Evolutionary conservation across 2,888 invertebrate genomes (phyloP), one percentile per base, ranked within the genome.

Genomic region (Pycnomerus fuliginosus): DNA sequence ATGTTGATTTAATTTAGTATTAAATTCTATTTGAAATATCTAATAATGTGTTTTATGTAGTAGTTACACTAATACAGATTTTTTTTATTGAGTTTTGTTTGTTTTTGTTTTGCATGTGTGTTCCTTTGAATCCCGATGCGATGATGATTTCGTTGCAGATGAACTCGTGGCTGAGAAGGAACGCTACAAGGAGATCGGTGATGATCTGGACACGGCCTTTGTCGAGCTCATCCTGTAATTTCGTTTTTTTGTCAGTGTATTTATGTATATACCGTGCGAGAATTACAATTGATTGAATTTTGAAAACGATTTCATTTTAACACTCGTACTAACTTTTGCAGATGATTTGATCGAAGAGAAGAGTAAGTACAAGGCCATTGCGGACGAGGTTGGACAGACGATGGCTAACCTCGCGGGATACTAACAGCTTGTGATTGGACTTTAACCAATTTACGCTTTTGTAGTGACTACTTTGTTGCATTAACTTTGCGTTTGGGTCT

Each of bases 111-210:
- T 58, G 16, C 11, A n/a, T 31, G 31, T 16, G 11, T 8, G 4
- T 20, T 5, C 20, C 20, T n/a, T n/a, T n/a, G n/a, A n/a, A n/a
- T n/a, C n/a, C n/a, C n/a, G n/a, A n/a, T 11, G 4, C 7, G 25
- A 5, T 4, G 20, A 28, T 25, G 2, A 28, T 27, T 38, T 67
- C 59, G 66, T 78, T 79, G 61, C 83, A 93, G 93, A 93, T 85
- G 92, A 93, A 75, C 85, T 93, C 74, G 90, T 93, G 70, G 85
- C 89, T 75, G 92, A 92, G 78, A 99, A 98, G 85, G 97, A 98
- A 82, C 94, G 95, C 76, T 98, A 96, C 94, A 98, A 97, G 85
- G 89, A 91, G 80, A 97, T 99, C 82, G 96, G 96, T 82, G 98
- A 98, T 85, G 98, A 98, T 78, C 84, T 99, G 84, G 98, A 99